Conservation (phyloP, 1,140 invertebrate species). For the Ceratitis capitata region DNA sequence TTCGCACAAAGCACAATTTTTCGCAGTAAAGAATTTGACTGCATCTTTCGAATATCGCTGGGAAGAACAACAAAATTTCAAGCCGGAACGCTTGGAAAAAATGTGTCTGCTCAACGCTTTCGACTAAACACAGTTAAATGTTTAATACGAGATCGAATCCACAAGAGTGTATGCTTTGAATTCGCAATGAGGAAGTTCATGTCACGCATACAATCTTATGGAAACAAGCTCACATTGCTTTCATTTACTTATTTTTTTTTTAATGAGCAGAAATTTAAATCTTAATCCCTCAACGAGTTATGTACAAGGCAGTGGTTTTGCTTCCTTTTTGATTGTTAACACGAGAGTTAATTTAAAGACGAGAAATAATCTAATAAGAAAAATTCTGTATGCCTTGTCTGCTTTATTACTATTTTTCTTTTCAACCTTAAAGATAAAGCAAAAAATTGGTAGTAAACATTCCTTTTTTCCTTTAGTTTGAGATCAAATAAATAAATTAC, state of each 20-base stretch:
- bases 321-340: background rate
- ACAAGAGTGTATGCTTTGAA: background rate
- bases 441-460: background rate
- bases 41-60: background rate
- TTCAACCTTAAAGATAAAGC: background rate
- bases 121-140: too few relatives aligned
- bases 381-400: background rate
- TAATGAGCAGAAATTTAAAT: background rate
- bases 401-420: background rate
- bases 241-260: background rate
- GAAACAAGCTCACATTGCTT: background rate
- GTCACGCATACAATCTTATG: background rate
- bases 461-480: slow-evolving; percentile 25
- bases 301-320: background rate
- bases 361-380: background rate
- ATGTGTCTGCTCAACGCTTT: background rate
- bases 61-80: background rate
- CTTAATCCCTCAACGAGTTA: background rate
- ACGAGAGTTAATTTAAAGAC: too few relatives aligned
- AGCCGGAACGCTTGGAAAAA: too few relatives aligned
- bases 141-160: background rate
- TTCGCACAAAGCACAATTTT: background rate
- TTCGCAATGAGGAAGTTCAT: background rate
- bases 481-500: slow-evolving; percentile 36
- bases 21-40: background rate